These are phyloP conservation scores for Enteromius viviparus DNA, from an alignment of 2,797 vertebrate genomes.

Conservation along the genomic window DNA sequence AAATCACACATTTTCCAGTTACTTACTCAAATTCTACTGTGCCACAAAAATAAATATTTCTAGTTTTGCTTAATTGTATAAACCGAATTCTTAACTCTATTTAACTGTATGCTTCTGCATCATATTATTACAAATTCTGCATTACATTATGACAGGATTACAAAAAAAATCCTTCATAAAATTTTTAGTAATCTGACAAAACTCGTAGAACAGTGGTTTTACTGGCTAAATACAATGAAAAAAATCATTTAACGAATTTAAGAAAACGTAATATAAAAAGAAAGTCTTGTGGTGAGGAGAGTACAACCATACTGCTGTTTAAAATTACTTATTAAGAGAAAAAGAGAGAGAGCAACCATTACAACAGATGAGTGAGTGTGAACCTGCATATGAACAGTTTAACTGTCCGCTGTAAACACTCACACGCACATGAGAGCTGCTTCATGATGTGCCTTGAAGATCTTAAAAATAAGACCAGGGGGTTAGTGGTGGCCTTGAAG, in stretches of 20 bases:
- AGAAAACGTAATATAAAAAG: conserved; percentile 46
- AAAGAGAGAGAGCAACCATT: neutral
- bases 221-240: conserved; percentile 16
- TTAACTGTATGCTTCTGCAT: neutral
- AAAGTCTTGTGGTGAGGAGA: conserved; percentile 72
- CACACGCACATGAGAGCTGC: conserved; percentile 4
- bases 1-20: neutral
- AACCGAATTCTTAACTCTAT: neutral
- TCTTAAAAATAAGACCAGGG: conserved; percentile 35
- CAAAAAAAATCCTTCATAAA: neutral
- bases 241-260: conserved; percentile 37
- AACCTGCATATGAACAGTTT: neutral
- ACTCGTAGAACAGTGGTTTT: neutral
- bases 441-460: conserved; percentile 19
- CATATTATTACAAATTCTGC: neutral
- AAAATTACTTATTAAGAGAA: conserved; percentile 69
- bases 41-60: neutral
- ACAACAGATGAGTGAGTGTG: neutral
- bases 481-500: conserved; percentile 69
- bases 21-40: neutral
- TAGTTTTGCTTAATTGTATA: neutral
- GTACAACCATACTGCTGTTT: conserved; percentile 75
- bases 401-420: conserved; percentile 16
- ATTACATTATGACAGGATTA: neutral
- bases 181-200: neutral